Evolutionary conservation across 2,113 vertebrate species (phyloP).

Genomic region (Alethe diademata): DNA sequence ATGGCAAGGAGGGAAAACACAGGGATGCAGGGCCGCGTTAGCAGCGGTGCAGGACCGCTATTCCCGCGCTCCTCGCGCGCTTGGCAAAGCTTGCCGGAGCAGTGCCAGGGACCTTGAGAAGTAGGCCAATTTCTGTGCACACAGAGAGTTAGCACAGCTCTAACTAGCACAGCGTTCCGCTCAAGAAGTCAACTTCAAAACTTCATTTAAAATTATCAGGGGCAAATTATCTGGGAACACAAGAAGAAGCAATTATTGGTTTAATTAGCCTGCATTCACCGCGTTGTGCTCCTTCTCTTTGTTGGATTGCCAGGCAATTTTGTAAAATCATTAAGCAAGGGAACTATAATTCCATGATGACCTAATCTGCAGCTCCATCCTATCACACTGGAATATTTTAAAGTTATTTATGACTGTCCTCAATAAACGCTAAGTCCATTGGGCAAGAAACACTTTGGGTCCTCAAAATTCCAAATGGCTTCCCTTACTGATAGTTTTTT

Average conservation of each 20-base stretch:
- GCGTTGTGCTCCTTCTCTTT: constrained; percentile 75
- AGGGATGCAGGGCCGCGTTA: background rate
- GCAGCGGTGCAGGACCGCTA: background rate
- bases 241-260: constrained; percentile 83
- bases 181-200: constrained; percentile 72
- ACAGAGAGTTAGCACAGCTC: constrained; percentile 30
- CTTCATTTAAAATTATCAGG: constrained; percentile 82
- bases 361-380: constrained; percentile 73
- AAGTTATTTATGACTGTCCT: constrained; percentile 81
- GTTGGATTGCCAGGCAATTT: constrained; percentile 82
- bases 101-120: constrained; percentile 51
- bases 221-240: constrained; percentile 80
- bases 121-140: constrained; percentile 64
- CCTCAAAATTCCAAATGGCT: constrained; percentile 48
- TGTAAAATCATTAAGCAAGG: constrained; percentile 80
- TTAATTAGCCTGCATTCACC: constrained; percentile 82
- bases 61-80: background rate
- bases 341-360: constrained; percentile 79
- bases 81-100: background rate
- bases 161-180: constrained; percentile 69
- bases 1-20: background rate
- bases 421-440: constrained; percentile 65
- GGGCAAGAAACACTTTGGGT: constrained; percentile 47
- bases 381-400: constrained; percentile 77
- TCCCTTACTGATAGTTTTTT: constrained; percentile 24